Evolutionary conservation across 2,797 vertebrate genomes (phyloP), one percentile per base, ranked within the genome.

Genomic region (Fistularia tabacaria): DNA sequence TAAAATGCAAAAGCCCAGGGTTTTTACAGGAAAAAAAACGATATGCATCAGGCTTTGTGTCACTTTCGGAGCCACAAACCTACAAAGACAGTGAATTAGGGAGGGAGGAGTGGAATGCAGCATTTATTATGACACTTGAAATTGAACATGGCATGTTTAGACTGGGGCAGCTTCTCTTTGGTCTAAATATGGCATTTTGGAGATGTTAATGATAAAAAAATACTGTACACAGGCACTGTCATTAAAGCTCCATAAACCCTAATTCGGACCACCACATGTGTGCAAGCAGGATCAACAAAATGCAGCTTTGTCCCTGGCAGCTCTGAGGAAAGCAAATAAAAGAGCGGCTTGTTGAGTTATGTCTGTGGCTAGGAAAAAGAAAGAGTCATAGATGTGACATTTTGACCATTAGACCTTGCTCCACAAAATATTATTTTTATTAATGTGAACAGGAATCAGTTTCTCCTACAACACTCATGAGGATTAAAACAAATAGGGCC

Each of bases 381-480:
- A 70, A 60, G 80, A 67, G 76, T 77, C 74, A 80, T 77, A 67
- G 74, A 85, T 79, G 85, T 89, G 87, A 89, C 87, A 86, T 85
- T 87, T 85, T 81, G 86, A 89, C 88, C 86, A 89, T 89, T 87
- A 87, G 84, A 86, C 82, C 83, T 79, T 43, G 69, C 76, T 73
- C 85, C 52, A 77, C 86, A 91, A 91, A 91, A 91, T 89, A 90
- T 91, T 90, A 90, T 90, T 89, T 91, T 91, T 91, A 91, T 91
- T 91, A 90, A 91, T 86, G 88, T 74, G 84, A 86, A 88, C 86
- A 89, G 89, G 85, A 91, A 90, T 89, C 54, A 64, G 82, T 87
- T 88, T 90, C 82, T 82, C 75, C 86, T 84, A 90, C 87, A 85
- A 82, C 84, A 88, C 90, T 90, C 88, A 13, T 6, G 90, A 90